Conservation (phyloP, 1,140 invertebrate genomes). For the Megalonaias nervosa region DNA sequence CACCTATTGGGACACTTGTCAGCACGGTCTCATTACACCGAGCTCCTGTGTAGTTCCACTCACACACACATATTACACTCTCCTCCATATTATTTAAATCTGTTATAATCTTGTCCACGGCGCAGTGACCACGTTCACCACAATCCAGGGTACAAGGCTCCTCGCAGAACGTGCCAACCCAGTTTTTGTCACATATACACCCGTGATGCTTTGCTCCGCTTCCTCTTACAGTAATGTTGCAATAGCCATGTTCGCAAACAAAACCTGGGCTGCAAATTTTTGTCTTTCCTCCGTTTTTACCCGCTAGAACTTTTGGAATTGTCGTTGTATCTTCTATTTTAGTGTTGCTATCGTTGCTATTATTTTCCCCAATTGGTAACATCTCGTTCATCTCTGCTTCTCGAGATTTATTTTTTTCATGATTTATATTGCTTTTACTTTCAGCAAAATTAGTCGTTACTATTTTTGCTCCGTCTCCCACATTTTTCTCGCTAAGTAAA, state of each 20-base stretch:
- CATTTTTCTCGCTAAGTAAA: neutral
- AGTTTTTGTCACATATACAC: conserved; percentile 52
- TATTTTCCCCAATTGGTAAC: neutral
- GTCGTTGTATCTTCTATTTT: conserved; percentile 18
- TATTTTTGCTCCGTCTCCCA: neutral
- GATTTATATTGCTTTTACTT: too few species aligned
- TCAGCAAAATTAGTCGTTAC: neutral
- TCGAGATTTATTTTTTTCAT: neutral
- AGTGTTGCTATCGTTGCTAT: conserved; percentile 10
- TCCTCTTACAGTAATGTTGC: conserved; percentile 16
- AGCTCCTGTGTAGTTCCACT: conserved; percentile 27
- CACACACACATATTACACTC: conserved; percentile 18
- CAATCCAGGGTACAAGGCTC: conserved; percentile 54
- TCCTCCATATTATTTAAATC: conserved; percentile 9
- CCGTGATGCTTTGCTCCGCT: conserved; percentile 11
- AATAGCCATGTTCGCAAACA: conserved; percentile 38
- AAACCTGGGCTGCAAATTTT: conserved; percentile 29
- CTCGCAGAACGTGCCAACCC: conserved; percentile 53
- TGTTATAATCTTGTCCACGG: conserved; percentile 5
- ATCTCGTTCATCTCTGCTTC: neutral
- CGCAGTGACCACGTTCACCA: conserved; percentile 48
- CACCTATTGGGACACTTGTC: too few species aligned
- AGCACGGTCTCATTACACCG: conserved; percentile 20
- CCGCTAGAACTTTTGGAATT: conserved; percentile 14
- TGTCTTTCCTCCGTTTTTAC: neutral